Evolutionary conservation across 1,140 invertebrate genomes (phyloP), one percentile per base, ranked within the genome.

Genomic region (Theocolax elegans): DNA sequence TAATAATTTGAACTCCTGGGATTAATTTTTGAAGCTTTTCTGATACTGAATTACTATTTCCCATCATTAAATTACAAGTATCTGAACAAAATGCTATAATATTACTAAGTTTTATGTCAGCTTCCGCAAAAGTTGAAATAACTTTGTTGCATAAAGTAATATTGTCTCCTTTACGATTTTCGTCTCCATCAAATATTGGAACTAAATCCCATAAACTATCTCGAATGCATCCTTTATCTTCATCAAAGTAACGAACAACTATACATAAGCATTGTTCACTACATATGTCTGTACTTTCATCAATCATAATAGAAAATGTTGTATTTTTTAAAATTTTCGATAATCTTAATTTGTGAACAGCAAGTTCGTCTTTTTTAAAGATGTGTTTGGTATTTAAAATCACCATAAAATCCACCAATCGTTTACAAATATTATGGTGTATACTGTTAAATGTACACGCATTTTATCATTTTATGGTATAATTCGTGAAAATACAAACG

Each of bases 51-150:
- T 84, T 81, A 42, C 76, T 44, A 2, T 19, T 48, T 1, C 83
- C 83, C 75, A 85, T 79, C 83, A 83, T 84, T 0, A 68, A 71
- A 62, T 78, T 84, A 42, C 75, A 77, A 1, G 79, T 79, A 77
- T 85, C 82, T 3, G 78, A 79, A 15, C 62, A 78, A 73, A 80
- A 84, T 19, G 81, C 79, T 53, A 83, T 76, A 9, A 81, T 58
- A 70, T 85, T 84, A 27, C 75, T 58, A 13, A 73, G 15, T 40
- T 75, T 77, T 7, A 84, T 74, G 9, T 74, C 58, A 17, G 48
- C 1, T 15, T 75, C 49, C 40, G 68, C 17, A 44, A 83, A 77
- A 3, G 56, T 31, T 21, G 23, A 13, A 21, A 51, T 23, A n/a
- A 60, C 10, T 60, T 60, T 60, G 4, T 15, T 21, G 19, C 2